Conservation (phyloP, 2,888 invertebrate genomes). For the Tenthredo notha region DNA sequence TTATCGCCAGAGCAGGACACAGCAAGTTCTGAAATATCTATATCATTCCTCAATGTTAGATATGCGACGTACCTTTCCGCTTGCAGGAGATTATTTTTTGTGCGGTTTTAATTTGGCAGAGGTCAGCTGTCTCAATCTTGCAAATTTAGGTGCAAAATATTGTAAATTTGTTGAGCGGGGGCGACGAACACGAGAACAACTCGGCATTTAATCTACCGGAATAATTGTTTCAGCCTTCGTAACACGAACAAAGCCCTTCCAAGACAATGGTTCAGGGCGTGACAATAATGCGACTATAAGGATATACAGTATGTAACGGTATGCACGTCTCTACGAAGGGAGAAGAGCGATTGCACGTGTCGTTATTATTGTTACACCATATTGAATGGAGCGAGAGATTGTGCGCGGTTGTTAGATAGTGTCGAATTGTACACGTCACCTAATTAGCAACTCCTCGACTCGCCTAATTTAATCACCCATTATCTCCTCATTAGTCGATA, state of each 20-base stretch:
- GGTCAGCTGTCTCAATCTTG: not conserved
- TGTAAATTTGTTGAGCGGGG: not conserved
- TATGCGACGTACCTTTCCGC: no score
- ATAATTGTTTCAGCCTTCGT: constrained; percentile 48
- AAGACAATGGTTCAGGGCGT: constrained; percentile 36
- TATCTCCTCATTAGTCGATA: constrained; percentile 9
- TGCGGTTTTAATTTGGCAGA: not conserved
- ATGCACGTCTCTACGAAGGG: not conserved
- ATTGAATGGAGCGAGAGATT: not conserved
- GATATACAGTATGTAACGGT: not conserved
- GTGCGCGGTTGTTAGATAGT: constrained; percentile 8
- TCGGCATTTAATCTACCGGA: constrained; percentile 22
- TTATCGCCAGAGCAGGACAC: not conserved
- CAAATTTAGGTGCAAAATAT: not conserved
- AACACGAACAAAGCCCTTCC: constrained; percentile 25
- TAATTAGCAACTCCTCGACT: constrained; percentile 7
- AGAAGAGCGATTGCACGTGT: not conserved
- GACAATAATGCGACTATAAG: constrained; percentile 2
- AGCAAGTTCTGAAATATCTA: not conserved
- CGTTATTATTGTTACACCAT: constrained; percentile 41
- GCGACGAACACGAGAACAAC: not conserved
- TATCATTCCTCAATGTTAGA: no score
- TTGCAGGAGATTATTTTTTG: no score
- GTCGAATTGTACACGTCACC: constrained; percentile 3
- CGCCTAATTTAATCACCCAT: constrained; percentile 17